Base-by-base conservation (phyloP, 2,113 vertebrate species). In the Potamarius usumacintae region DNA sequence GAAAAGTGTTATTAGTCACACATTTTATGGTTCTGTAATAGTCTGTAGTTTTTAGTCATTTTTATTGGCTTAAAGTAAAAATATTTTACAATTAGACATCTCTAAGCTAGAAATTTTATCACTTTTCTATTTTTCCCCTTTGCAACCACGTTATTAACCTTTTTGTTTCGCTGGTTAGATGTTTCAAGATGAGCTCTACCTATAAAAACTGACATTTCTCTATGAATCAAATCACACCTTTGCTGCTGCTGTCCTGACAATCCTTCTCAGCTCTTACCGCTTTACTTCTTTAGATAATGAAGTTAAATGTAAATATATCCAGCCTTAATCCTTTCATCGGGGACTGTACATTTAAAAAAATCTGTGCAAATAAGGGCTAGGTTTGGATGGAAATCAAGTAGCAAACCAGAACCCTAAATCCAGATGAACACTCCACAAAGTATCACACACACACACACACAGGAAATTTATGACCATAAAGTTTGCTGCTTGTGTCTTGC, bases 31-130 rank as follows among this genome's bases (percentile, higher is more conserved):
- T 82, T 10, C 58, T 25, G 20, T 62, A 62, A 82, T 62, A 42
- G 18, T 62, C 77, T 80, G 52, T 57, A 34, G 7, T 9, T 18
- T 18, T 55, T 53, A 12, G n/a, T 52, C 50, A 50, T 50, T 11
- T 52, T 77, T 77, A 6, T 55, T 71, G 7, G 30, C 69, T 18
- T 71, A 71, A 22, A 11, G 22, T n/a, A 14, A 77, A 14, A 2
- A 34, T 30, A 50, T 85, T 88, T 27, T 63, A 30, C 18, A 76
- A 27, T 78, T 82, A 91, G 90, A 81, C 82, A 89, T 42, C 42
- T 42, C 42, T 42, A 42, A 42, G 42, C 42, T 42, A 42, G 42
- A 42, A 42, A 42, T 42, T 4, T 42, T 42, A 42, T 42, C 42
- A 42, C 42, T 42, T 42, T 42, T 42, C 42, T 42, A 42, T 48